Conservation (phyloP, 2,888 invertebrate genomes). For the Sycophila texana region DNA sequence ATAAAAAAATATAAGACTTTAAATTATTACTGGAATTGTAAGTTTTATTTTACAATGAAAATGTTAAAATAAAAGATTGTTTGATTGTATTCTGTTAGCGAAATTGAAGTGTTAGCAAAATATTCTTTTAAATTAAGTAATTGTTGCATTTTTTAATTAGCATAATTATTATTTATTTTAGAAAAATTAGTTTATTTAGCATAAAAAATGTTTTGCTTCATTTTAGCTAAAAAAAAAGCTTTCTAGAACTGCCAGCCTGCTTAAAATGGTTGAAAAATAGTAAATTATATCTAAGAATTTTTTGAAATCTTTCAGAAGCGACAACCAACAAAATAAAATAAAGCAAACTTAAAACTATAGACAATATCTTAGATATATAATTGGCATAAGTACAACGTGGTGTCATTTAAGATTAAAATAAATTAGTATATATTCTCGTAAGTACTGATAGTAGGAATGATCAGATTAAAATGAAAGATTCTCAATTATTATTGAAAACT, state of each 20-base stretch:
- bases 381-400: slow-evolving; percentile 2
- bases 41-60: neutral
- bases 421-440: neutral
- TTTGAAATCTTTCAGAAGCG: slow-evolving; percentile 47
- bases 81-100: neutral
- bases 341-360: slow-evolving; percentile 19
- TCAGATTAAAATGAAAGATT: slow-evolving; percentile 42
- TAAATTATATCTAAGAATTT: neutral
- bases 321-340: slow-evolving; percentile 42
- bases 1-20: slow-evolving; percentile 2
- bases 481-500: slow-evolving; percentile 21
- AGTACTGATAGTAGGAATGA: neutral
- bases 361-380: slow-evolving; percentile 12
- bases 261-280: slow-evolving; percentile 6
- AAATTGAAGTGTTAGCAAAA: slow-evolving; percentile 5
- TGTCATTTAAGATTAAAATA: neutral
- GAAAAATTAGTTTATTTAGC: neutral
- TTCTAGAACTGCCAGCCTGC: neutral
- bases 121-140: neutral
- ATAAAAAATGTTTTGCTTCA: neutral
- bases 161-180: slow-evolving; percentile 1
- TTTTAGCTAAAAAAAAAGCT: neutral
- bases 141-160: neutral
- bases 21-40: slow-evolving; percentile 10
- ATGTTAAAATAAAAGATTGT: neutral